phyloP scores from a whole-genome alignment of 1,140 invertebrate genomes.

The Melanaphis sacchari region DNA sequence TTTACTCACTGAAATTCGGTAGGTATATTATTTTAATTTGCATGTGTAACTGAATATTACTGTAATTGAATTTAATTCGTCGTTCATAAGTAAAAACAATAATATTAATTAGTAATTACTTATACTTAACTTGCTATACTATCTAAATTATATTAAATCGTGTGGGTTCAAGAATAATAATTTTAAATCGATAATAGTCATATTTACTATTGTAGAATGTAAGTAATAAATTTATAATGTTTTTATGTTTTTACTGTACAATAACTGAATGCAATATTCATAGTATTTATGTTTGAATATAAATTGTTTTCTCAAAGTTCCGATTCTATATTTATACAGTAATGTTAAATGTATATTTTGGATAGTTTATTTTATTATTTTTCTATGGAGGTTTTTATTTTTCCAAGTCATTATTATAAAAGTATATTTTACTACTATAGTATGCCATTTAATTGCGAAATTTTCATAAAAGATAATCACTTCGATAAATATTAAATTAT shows the following conservation, averaged over 20 bases:
- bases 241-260: neutral
- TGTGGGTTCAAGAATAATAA: neutral
- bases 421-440: neutral
- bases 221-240: neutral
- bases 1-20: neutral
- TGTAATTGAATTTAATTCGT: neutral
- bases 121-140: neutral
- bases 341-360: neutral
- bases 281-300: neutral
- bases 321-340: neutral
- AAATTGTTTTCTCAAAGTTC: neutral
- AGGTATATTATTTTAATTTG: neutral
- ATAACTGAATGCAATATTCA: neutral
- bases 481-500: neutral
- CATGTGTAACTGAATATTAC: neutral
- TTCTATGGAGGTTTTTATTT: neutral
- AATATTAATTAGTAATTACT: neutral
- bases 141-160: neutral
- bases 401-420: neutral
- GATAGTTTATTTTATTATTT: neutral
- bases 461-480: slow-evolving; percentile 4
- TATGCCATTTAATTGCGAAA: neutral
- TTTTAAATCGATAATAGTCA: neutral
- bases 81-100: neutral
- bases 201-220: neutral